Evolutionary conservation across 1,140 invertebrate genomes (phyloP).

Genomic region (Zeugodacus cucurbitae): DNA sequence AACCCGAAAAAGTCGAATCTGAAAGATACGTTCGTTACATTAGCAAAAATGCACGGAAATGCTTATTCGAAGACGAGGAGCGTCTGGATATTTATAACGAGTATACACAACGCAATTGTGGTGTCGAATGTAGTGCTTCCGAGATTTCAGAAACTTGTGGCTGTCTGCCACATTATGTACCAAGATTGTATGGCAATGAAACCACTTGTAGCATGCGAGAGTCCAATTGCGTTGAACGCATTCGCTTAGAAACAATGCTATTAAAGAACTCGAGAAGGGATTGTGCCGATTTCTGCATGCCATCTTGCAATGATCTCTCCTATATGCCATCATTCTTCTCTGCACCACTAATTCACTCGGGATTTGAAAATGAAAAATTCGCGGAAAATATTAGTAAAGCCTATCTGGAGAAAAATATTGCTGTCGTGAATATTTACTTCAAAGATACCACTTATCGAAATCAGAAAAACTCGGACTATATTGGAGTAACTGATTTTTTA

Average conservation of each 20-base stretch:
- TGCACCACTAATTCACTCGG: conserved; percentile 58
- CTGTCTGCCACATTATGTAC: conserved; percentile 79
- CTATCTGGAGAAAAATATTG: conserved; percentile 79
- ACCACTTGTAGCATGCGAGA: conserved; percentile 53
- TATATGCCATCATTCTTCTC: conserved; percentile 71
- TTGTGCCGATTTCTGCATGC: conserved; percentile 71
- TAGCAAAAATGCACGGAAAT: conserved; percentile 75
- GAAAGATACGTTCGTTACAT: conserved; percentile 70
- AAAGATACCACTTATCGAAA: conserved; percentile 76
- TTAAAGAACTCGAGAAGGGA: conserved; percentile 43
- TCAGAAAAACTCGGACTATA: conserved; percentile 77
- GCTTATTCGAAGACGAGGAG: conserved; percentile 77
- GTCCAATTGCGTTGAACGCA: conserved; percentile 50
- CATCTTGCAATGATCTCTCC: conserved; percentile 76
- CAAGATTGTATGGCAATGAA: conserved; percentile 58
- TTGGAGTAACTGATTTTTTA: conserved; percentile 80
- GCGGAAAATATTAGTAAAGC: conserved; percentile 71
- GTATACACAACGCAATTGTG: conserved; percentile 70
- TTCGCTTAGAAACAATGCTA: conserved; percentile 48
- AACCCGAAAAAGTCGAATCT: conserved; percentile 74
- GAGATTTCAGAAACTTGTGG: conserved; percentile 73
- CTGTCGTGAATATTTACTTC: conserved; percentile 79
- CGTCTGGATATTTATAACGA: conserved; percentile 71
- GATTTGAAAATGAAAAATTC: conserved; percentile 46
- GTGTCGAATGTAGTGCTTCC: conserved; percentile 77